phyloP scores from a whole-genome alignment of 2,113 vertebrate genomes.

The Toxotes jaculatrix region DNA sequence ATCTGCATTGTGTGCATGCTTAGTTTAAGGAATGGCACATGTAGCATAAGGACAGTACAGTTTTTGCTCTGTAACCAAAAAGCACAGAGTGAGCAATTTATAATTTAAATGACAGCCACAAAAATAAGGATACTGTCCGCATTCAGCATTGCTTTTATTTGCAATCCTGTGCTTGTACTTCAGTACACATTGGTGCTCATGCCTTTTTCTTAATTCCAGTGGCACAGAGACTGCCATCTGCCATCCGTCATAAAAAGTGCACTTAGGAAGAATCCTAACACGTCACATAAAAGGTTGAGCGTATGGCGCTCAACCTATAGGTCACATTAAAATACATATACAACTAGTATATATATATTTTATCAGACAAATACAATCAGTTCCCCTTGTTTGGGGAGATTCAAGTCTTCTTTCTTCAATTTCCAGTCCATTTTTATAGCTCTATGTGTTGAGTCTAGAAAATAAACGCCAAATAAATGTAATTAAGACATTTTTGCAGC shows the following conservation, averaged over 20 bases:
- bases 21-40: background rate
- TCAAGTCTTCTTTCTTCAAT: background rate
- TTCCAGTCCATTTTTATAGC: background rate
- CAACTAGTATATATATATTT: background rate
- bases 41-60: background rate
- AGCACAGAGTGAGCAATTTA: background rate
- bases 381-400: background rate
- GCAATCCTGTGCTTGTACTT: background rate
- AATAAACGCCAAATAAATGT: background rate
- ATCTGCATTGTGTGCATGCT: background rate
- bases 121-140: background rate
- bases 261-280: slow-evolving; percentile 49
- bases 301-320: background rate
- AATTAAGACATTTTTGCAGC: background rate
- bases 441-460: background rate
- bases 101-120: background rate
- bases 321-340: slow-evolving; percentile 21
- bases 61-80: background rate
- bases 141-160: slow-evolving; percentile 23
- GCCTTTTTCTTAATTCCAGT: slow-evolving; percentile 28
- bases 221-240: slow-evolving; percentile 34
- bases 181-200: slow-evolving; percentile 10
- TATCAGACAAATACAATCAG: background rate
- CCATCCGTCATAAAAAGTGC: slow-evolving; percentile 56
- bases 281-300: slow-evolving; percentile 33